Conservation (phyloP, 2,113 vertebrate species). For the Pteropus alecto region DNA sequence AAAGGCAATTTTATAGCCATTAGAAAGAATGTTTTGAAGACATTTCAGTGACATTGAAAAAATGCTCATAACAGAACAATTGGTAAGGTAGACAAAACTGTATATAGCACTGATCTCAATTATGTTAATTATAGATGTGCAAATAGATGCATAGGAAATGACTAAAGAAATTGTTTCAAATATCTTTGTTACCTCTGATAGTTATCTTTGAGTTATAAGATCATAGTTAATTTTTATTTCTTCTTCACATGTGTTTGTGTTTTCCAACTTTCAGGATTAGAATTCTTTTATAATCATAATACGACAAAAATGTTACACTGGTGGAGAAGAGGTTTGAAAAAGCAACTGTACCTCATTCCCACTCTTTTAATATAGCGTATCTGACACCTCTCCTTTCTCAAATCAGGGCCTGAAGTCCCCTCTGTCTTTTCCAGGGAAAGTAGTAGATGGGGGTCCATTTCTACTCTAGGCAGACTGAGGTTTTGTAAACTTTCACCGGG, state of each 20-base stretch:
- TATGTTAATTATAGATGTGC: neutral
- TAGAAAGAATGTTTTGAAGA: constrained; percentile 51
- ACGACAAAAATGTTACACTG: neutral
- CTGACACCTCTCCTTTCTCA: neutral
- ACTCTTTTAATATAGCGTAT: neutral
- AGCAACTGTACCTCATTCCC: neutral
- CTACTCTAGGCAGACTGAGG: neutral
- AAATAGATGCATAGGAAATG: neutral
- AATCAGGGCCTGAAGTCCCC: neutral
- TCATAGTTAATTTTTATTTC: neutral
- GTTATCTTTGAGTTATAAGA: neutral
- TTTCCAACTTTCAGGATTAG: constrained; percentile 26
- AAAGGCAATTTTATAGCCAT: constrained; percentile 39
- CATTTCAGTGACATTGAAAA: constrained; percentile 47
- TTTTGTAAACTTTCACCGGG: neutral
- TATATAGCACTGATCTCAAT: neutral
- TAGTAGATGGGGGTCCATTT: neutral
- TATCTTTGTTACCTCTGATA: neutral
- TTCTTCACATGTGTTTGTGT: neutral
- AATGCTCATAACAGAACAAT: constrained; percentile 21
- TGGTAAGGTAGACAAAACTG: constrained; percentile 9
- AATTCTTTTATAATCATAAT: neutral
- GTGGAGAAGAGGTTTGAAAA: neutral
- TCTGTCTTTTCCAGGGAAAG: neutral
- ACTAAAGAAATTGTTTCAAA: neutral